Evolutionary conservation across 1,140 invertebrate genomes (phyloP).

Genomic region (Drosophila fuyamai): DNA sequence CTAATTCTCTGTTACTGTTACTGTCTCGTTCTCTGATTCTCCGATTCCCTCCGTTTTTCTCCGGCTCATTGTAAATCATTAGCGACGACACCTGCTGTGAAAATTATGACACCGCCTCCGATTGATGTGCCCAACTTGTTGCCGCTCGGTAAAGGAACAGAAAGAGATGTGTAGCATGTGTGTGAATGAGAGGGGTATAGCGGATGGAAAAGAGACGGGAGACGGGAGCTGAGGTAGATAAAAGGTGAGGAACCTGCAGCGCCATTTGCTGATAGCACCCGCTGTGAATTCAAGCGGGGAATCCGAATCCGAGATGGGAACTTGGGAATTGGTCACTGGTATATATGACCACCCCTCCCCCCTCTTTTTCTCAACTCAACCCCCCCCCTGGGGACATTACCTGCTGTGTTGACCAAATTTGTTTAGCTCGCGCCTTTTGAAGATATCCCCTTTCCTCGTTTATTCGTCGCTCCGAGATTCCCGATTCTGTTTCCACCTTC

Average conservation of each 20-base stretch:
- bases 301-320: slow-evolving; percentile 3
- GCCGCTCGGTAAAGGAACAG: slow-evolving; percentile 29
- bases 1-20: not conserved
- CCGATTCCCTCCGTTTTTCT: not conserved
- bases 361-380: not conserved
- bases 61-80: slow-evolving; percentile 73
- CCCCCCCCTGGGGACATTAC: slow-evolving; percentile 13
- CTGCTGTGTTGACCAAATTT: slow-evolving; percentile 71
- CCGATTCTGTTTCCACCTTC: slow-evolving; percentile 15
- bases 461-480: not conserved
- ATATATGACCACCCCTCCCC: not conserved
- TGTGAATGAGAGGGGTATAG: not conserved
- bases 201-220: not conserved
- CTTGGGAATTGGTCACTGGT: slow-evolving; percentile 2
- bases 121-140: slow-evolving; percentile 76
- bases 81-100: slow-evolving; percentile 83
- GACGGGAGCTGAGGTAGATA: slow-evolving; percentile 19
- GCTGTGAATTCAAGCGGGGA: slow-evolving; percentile 40
- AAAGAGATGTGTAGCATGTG: not conserved
- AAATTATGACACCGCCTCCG: slow-evolving; percentile 84
- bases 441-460: slow-evolving; percentile 10
- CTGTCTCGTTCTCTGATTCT: slow-evolving; percentile 2
- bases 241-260: slow-evolving; percentile 76
- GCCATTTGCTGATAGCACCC: slow-evolving; percentile 68
- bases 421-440: slow-evolving; percentile 69